Base-by-base conservation (phyloP, 2,113 vertebrate genomes). In the Solea solea region DNA sequence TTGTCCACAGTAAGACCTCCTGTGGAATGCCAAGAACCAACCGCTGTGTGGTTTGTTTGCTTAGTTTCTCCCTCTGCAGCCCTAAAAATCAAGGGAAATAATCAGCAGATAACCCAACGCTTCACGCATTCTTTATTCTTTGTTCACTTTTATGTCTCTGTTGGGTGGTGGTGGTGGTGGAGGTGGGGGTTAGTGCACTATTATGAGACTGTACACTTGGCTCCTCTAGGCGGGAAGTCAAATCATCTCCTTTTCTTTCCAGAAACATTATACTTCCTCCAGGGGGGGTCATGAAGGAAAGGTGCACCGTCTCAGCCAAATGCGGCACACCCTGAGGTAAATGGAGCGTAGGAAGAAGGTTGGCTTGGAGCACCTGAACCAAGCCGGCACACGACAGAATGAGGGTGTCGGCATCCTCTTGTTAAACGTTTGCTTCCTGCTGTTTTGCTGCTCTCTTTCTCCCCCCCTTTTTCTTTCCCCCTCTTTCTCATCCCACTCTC, bases 311-410 rank as follows among this genome's bases (percentile, higher is more conserved):
- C 85, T 74, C 67, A 72, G 88, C 83, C 86, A 84, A 86, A 74
- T 64, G 64, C n/a, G 65, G 72, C 82, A 83, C 90, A 75, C 87
- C 80, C 83, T 91, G 93, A 94, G 93, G 93, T 92, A 74, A 92
- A 88, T 81, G 90, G 88, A 92, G 56, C 86, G 87, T 86, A 90
- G 92, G 88, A 80, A 84, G 84, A 91, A 92, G 93, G 93, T 94
- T 94, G 93, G 93, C 93, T 91, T 91, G 87, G 87, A 91, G 92
- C 94, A 95, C 95, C 94, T 96, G 95, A 95, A 78, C 93, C 93
- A 92, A 69, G 94, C 88, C 93, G 95, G 95, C 95, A 96, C 95
- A 96, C 95, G 95, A 95, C 95, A 95, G 96, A 95, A 96, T 95
- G 94, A 92, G 94, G 95, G 94, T 93, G 95, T 94, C 74, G 78